Base-by-base conservation (phyloP, 92 coral and sea anemone genomes). In the Blastomussa wellsi region DNA sequence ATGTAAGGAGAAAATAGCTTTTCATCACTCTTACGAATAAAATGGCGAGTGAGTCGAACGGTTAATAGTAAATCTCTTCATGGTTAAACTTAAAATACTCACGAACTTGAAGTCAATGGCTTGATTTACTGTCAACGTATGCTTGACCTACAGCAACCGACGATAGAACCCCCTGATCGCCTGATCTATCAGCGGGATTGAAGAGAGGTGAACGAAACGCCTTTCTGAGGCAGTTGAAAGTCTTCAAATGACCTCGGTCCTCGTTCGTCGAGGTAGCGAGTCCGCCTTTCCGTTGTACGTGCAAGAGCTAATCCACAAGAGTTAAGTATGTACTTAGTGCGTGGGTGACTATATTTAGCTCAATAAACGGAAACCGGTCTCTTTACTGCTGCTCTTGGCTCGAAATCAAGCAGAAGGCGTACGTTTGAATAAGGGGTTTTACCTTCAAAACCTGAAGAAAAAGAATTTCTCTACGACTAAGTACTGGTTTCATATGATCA, bases 231-330 rank as follows among this genome's bases (percentile, higher is more conserved):
- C 42, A 5, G 72, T 67, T 4, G 4, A 29, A 66, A 31, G 37
- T 26, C 6, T 15, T 28, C 42, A 67, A 33, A 33, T 36, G 38
- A 68, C 74, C 44, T 17, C 41, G 74, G 2, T 14, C 41, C 41
- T 33, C 17, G 42, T 31, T 32, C 41, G 42, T n/a, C n/a, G n/a
- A n/a, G n/a, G n/a, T n/a, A n/a, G 6, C 44, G 41, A 15, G 74
- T 36, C 42, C 11, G 37, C 39, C 74, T 36, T 68, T 68, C 74
- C 74, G 38, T 9, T 68, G 39, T 68, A 68, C 74, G 74, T 68
- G 74, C 37, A 68, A 28, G 39, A 26, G 13, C n/a, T 33, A 15
- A 68, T 68, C 74, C 42, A 42, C 74, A 57, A 57, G 7, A 33
- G 26, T 33, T 22, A 68, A 68, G 44, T 68, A 2, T 1, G 74